Base-by-base conservation (phyloP, 53 echinoderm and acorn worm genomes). In the Holothuria leucospilota region DNA sequence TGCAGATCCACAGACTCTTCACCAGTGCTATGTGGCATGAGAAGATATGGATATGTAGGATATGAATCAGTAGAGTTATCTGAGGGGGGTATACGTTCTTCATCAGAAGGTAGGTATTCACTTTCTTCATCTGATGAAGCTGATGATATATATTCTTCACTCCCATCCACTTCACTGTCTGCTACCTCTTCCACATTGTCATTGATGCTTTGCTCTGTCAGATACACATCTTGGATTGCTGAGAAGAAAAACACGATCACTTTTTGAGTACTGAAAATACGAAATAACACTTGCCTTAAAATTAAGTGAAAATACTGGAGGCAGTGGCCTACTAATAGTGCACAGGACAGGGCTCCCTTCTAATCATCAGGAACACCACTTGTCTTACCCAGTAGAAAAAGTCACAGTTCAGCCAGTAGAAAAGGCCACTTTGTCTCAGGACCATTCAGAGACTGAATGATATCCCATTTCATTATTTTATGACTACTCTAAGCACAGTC, bases 31-130 rank as follows among this genome's bases (percentile, higher is more conserved):
- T 15, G 29, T 13, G 14, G 29, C 38, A 28, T 28, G 29, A 0
- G 8, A 27, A 71, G 59, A 78, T 78, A 8, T 78, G 78, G 27
- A 78, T 59, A 78, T 23, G 23, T 6, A 53, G 59, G 58, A 27
- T n/a, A 78, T 78, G 78, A 25, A 78, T 56, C 59, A 64, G 24
- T 64, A 64, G 65, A 64, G 20, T 20, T 49, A 7, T 46, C 46
- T 26, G 78, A 78, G 58, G 78, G 78, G 28, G 13, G n/a, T 63
- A 63, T 9, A 63, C n/a, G n/a, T n/a, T n/a, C n/a, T 12, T 18
- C 40, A 40, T 40, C 40, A 18, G 78, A 78, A 46, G 78, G 78
- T 8, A n/a, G n/a, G 56, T 56, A 78, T 52, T 56, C 78, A 59
- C 29, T 59, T 10, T 42, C 78, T 64, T 28, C 65, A 29, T 59